Base-by-base conservation (phyloP, 2,888 invertebrate species). In the Beris morrisii region DNA sequence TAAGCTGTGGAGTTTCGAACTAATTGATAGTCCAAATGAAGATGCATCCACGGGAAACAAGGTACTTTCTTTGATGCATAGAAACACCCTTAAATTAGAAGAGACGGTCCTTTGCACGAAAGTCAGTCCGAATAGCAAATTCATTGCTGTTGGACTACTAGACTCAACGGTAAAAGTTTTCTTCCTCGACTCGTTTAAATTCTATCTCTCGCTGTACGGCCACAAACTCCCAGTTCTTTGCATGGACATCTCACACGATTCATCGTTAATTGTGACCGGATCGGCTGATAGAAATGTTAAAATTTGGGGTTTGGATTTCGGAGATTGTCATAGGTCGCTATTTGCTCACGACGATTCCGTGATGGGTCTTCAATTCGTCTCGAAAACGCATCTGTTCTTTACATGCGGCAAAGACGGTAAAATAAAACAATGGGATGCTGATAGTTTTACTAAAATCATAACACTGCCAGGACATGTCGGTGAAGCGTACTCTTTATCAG, bases 231-330 rank as follows among this genome's bases (percentile, higher is more conserved):
- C 99, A 0, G 94, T 98, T 0, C 83, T 93, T 0, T 93, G 93
- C 74, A 84, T 98, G 84, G 97, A 98, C 77, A 95, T 98, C 68
- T 94, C 94, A 12, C 89, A 90, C 72, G 95, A 95, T 78, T 91
- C 90, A 0, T 86, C 87, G 9, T 78, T 98, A 30, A 90, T 98
- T 70, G 93, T 89, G 9, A 97, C 98, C 0, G 98, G 97, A 6
- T 97, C 97, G 3, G 92, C 93, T 0, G 99, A 99, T 83, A 87
- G 96, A 48, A 97, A 94, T 78, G 87, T 98, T 32, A 97, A 97
- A 83, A 89, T 99, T 69, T 99, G 98, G 98, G 98, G 98, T 44
- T 85, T 98, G 82, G 97, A 98, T 81, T 98, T 96, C 79, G 98
- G 98, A n/a, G 97, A 99, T 79, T 97, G 97, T 73, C 97, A 96